These are phyloP conservation scores for Coracias cyanogaster DNA, from an alignment of 2,797 vertebrate species.

Conservation along the genomic window DNA sequence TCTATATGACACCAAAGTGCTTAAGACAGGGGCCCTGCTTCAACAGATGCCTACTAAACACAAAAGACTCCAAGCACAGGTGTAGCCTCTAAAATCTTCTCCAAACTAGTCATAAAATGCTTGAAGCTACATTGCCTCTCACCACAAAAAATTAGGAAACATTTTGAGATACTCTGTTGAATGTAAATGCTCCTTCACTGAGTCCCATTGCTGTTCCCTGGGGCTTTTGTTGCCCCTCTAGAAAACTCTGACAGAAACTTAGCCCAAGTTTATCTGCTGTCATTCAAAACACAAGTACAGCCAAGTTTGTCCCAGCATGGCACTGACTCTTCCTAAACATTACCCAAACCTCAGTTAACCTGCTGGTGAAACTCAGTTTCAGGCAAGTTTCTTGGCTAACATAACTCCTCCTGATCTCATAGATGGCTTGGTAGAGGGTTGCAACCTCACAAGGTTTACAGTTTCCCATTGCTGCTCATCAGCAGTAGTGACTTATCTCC, in stretches of 20 bases:
- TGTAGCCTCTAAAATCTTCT: background rate
- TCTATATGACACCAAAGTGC: background rate
- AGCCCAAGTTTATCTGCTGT: background rate
- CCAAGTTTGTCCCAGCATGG: background rate
- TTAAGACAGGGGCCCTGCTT: background rate
- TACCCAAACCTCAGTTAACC: background rate
- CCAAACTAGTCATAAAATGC: background rate
- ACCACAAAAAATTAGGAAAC: background rate
- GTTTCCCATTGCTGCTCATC: background rate
- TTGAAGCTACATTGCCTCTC: background rate
- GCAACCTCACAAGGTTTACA: fast-evolving
- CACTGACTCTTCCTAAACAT: background rate
- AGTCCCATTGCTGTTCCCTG: background rate
- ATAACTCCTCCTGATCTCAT: background rate
- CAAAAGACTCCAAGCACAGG: background rate
- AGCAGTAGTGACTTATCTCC: background rate
- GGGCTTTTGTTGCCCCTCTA: background rate
- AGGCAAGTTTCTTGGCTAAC: background rate
- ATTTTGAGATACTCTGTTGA: background rate
- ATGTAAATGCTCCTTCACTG: background rate
- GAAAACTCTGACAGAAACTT: background rate
- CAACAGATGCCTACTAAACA: background rate
- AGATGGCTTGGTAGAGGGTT: background rate
- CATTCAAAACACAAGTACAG: background rate
- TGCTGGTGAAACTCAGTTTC: background rate